A percentile compares a stretch with the other conserved stretches of the same genome.
Conservation (phyloP, 2,797 vertebrate genomes). For the Mormyrops attenuatus region DNA sequence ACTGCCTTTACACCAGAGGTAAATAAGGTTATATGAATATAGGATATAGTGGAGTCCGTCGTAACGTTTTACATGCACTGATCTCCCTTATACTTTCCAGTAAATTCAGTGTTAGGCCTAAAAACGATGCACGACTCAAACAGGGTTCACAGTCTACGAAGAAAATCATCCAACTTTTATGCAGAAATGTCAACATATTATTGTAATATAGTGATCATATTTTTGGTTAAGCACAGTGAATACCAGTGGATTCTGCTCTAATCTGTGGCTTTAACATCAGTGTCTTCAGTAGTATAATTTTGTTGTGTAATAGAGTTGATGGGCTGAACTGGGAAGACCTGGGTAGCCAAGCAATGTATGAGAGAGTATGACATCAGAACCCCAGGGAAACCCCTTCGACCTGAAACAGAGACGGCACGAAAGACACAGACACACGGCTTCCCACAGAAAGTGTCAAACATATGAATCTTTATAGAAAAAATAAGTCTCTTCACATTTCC, state of each 20-base stretch:
- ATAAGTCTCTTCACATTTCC: constrained; percentile 74
- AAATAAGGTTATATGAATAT: too few species aligned
- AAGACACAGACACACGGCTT: neutral
- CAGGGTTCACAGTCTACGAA: neutral
- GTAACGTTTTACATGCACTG: neutral
- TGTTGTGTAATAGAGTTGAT: neutral
- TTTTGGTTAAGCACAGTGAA: neutral
- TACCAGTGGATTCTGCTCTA: neutral
- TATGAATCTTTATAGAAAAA: constrained; percentile 82
- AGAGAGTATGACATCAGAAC: neutral
- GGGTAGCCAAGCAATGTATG: neutral
- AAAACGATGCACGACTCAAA: neutral
- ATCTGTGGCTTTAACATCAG: neutral
- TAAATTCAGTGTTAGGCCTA: neutral
- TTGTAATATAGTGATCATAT: neutral
- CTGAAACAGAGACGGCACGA: neutral
- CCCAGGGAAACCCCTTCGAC: neutral
- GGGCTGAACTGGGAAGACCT: neutral
- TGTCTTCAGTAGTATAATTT: neutral
- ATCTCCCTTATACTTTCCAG: neutral
- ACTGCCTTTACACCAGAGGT: too few species aligned
- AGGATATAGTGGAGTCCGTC: neutral
- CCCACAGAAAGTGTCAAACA: constrained; percentile 7
- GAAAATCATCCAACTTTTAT: neutral
- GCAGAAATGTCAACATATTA: neutral